Evolutionary conservation across 2,888 invertebrate species (phyloP).

Genomic region (Noctua janthina): DNA sequence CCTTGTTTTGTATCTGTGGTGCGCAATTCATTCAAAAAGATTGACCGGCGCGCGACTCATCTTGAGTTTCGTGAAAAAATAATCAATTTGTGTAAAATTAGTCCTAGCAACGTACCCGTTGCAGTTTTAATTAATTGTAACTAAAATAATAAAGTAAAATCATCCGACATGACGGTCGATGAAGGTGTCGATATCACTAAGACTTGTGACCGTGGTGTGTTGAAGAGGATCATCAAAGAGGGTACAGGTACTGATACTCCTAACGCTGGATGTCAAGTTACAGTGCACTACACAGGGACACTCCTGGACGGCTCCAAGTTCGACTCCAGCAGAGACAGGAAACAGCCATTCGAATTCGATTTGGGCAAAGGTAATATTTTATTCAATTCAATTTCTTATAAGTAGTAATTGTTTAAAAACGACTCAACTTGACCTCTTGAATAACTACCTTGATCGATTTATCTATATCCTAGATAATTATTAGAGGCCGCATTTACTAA

Average conservation of each 20-base stretch:
- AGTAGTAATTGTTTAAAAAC: neutral
- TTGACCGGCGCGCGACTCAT: slow-evolving; percentile 47
- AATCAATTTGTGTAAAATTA: slow-evolving; percentile 37
- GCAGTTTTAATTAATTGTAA: slow-evolving; percentile 2
- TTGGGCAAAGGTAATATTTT: slow-evolving; percentile 94
- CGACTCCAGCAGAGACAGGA: slow-evolving; percentile 96
- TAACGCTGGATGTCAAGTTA: slow-evolving; percentile 92
- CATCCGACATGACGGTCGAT: slow-evolving; percentile 81
- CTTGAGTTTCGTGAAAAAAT: slow-evolving; percentile 40
- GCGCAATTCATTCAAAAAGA: slow-evolving; percentile 32
- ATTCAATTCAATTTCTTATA: neutral
- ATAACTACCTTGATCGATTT: slow-evolving; percentile 52
- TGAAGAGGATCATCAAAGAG: slow-evolving; percentile 94
- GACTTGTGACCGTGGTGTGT: slow-evolving; percentile 92
- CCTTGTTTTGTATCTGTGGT: slow-evolving; percentile 57
- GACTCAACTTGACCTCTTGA: slow-evolving; percentile 49
- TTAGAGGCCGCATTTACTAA: slow-evolving; percentile 1
- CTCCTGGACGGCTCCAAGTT: slow-evolving; percentile 96
- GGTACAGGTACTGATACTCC: slow-evolving; percentile 94
- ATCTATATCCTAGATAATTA: slow-evolving; percentile 41
- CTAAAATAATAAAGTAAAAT: slow-evolving; percentile 10
- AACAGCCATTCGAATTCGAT: slow-evolving; percentile 96
- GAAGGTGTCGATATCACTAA: slow-evolving; percentile 86
- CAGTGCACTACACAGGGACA: slow-evolving; percentile 97
- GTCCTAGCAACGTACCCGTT: slow-evolving; percentile 14